These are phyloP conservation scores for Oreochromis niloticus DNA, from an alignment of 2,113 vertebrate genomes.

Conservation along the genomic window DNA sequence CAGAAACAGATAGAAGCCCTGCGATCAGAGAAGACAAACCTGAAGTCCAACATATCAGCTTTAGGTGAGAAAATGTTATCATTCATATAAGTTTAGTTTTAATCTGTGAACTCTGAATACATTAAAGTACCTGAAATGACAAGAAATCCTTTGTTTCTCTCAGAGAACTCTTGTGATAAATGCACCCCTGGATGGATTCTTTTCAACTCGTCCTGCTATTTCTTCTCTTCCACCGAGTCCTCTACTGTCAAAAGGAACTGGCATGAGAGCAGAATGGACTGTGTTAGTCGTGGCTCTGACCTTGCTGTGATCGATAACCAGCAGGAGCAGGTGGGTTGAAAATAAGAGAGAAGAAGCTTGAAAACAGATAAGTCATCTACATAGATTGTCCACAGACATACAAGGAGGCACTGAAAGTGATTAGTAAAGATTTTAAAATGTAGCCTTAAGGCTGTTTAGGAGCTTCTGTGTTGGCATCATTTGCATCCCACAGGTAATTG, in stretches of 20 bases:
- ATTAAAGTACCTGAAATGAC: neutral
- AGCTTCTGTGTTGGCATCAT: neutral
- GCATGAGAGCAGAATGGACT: neutral
- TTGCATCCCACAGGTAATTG: fast-evolving
- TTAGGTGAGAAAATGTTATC: neutral
- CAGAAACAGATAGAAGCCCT: slow-evolving; percentile 9
- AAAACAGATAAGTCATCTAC: neutral
- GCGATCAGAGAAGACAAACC: neutral
- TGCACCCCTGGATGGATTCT: slow-evolving; percentile 17
- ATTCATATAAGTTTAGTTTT: neutral
- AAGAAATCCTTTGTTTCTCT: neutral
- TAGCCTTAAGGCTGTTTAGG: neutral
- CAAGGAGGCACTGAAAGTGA: neutral
- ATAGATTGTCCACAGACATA: neutral
- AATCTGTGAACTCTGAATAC: neutral
- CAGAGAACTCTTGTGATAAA: slow-evolving; percentile 28
- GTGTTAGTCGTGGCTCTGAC: neutral
- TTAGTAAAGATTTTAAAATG: neutral
- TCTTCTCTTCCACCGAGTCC: neutral
- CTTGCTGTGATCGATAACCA: neutral
- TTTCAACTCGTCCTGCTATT: slow-evolving; percentile 43
- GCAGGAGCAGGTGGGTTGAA: slow-evolving; percentile 1
- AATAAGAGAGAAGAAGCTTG: slow-evolving; percentile 15
- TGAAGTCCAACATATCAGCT: neutral
- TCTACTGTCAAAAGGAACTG: neutral